Evolutionary conservation across 2,797 vertebrate species (phyloP), one percentile per base, ranked within the genome.

Genomic region (Scyliorhinus canicula): DNA sequence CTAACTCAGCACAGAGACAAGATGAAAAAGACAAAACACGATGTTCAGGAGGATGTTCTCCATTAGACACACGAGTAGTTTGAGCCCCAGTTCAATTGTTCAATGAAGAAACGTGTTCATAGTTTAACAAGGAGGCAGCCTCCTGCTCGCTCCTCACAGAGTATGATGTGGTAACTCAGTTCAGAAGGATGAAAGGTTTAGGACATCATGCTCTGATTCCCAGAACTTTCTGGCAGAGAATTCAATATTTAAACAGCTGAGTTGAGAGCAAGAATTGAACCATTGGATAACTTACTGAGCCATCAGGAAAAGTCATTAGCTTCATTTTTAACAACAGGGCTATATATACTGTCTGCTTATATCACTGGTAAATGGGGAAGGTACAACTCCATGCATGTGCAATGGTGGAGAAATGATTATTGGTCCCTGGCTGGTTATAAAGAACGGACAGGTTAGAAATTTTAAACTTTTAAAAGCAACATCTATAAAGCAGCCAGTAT

Each of bases 401-500:
- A 88, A 88, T 88, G 52, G 21, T 14, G 52, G 52, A 57, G 28
- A 88, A 88, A 55, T 35, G 14, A 35, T 88, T n/a, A 57, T 57
- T 60, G 31, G 16, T n/a, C 79, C 79, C 21, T 47, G 44, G 44
- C 1, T 26, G 40, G 40, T 82, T 47, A 19, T 82, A 47, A 82
- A 82, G 79, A 47, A 82, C 24, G 47, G 79, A 47, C 79, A 47
- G 35, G 79, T 82, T 82, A 82, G 21, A 47, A 82, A 47, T 40
- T 86, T 88, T 35, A 50, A 91, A 63, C 35, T 44, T 91, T 26
- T 40, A 91, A 90, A 91, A 63, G 6, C n/a, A 91, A 91, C 85
- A 91, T 63, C 60, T 91, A 47, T 47, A 82, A 82, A 47, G 24
- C 21, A 82, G 16, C 79, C 40, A 82, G 79, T 47, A 82, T 7